These are phyloP conservation scores for Crambe crambe DNA, from an alignment of 37 sponge, comb jelly and placozoan genomes.

Conservation along the genomic window DNA sequence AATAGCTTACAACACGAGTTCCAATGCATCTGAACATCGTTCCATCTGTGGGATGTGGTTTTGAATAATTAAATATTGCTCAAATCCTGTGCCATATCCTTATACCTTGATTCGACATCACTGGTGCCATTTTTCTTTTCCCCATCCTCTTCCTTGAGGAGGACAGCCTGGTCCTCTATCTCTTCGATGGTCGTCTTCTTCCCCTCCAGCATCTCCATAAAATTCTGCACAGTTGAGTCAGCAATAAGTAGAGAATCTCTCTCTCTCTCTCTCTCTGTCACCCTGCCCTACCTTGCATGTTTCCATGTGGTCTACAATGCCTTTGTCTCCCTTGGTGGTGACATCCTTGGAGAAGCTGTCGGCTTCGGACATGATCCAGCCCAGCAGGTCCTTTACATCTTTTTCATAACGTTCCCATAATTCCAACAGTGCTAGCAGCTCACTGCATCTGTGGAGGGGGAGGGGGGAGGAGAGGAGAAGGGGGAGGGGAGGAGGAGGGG, in stretches of 20 bases:
- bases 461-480: neutral
- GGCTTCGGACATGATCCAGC: slow-evolving; percentile 68
- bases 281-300: slow-evolving; percentile 46
- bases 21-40: slow-evolving; percentile 70
- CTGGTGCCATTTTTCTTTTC: slow-evolving; percentile 76
- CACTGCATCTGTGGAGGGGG: slow-evolving; percentile 6
- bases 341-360: slow-evolving; percentile 52
- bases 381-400: slow-evolving; percentile 50
- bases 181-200: slow-evolving; percentile 25
- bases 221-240: slow-evolving; percentile 8
- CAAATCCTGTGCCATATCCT: neutral
- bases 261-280: neutral
- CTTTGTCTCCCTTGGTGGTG: slow-evolving; percentile 63
- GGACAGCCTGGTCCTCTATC: slow-evolving; percentile 24
- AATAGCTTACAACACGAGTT: slow-evolving; percentile 57
- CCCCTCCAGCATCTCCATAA: slow-evolving; percentile 39
- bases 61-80: neutral
- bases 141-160: slow-evolving; percentile 48
- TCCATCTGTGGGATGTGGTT: slow-evolving; percentile 23
- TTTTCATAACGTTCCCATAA: slow-evolving; percentile 56
- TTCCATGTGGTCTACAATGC: slow-evolving; percentile 63
- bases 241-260: too few species aligned
- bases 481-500: neutral
- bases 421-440: slow-evolving; percentile 29
- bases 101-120: slow-evolving; percentile 68